Percentiles rank a stretch among this genome's conserved stretches.
phyloP scores from a whole-genome alignment of 2,797 vertebrate species.

The Siniperca scherzeri region DNA sequence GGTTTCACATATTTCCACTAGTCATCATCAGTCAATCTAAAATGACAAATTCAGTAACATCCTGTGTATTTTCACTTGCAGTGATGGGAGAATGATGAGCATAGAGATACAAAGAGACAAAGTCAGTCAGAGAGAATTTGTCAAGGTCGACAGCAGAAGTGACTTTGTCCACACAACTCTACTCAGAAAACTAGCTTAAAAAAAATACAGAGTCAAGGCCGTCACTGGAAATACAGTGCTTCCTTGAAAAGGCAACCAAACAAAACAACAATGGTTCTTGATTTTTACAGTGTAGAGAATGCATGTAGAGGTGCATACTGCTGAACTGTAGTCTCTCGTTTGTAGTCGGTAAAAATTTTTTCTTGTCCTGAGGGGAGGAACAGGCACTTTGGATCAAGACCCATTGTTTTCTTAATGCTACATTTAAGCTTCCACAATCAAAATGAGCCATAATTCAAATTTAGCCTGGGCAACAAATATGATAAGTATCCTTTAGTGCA shows the following conservation, averaged over 20 bases:
- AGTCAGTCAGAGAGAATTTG: constrained; percentile 22
- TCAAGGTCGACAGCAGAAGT: constrained; percentile 17
- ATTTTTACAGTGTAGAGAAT: constrained; percentile 11
- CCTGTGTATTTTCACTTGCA: background rate
- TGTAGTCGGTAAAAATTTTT: constrained; percentile 9
- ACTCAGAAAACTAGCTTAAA: background rate
- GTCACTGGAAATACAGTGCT: constrained; percentile 16
- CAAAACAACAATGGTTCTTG: background rate
- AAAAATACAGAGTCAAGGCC: background rate
- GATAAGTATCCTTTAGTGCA: background rate
- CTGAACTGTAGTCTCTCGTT: background rate
- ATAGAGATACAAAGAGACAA: constrained; percentile 24
- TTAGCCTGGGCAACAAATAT: background rate
- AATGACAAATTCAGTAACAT: background rate
- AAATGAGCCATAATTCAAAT: constrained; percentile 2
- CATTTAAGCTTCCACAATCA: constrained; percentile 6
- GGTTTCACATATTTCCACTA: background rate
- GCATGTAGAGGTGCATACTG: background rate
- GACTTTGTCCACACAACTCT: constrained; percentile 3
- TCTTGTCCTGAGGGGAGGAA: constrained; percentile 27
- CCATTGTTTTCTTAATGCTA: constrained; percentile 19
- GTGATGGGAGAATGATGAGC: constrained; percentile 15
- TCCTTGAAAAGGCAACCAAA: constrained; percentile 4
- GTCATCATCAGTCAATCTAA: background rate
- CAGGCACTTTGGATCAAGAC: constrained; percentile 34